These are phyloP conservation scores for Galaxias olidus DNA, from an alignment of 2,797 vertebrate genomes.

Conservation along the genomic window DNA sequence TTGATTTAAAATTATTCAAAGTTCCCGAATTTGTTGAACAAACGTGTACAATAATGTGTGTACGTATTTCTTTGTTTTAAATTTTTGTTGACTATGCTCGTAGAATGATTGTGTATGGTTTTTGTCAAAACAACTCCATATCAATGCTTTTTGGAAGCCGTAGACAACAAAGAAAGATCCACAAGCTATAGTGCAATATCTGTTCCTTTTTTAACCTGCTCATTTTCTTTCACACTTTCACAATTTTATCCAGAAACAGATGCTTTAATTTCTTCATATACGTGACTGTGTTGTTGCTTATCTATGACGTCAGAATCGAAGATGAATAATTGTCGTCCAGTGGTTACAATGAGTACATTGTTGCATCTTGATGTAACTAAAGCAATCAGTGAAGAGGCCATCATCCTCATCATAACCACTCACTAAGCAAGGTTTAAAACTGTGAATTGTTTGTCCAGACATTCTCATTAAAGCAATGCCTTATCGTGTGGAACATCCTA, in stretches of 20 bases:
- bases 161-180: conserved; percentile 30
- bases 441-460: conserved; percentile 63
- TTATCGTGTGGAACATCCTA: conserved; percentile 62
- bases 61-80: conserved; percentile 40
- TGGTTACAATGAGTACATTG: conserved; percentile 29
- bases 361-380: conserved; percentile 30
- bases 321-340: conserved; percentile 25
- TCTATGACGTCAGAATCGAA: conserved; percentile 27
- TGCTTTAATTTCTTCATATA: conserved; percentile 51
- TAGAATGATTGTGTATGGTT: conserved; percentile 53
- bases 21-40: conserved; percentile 57
- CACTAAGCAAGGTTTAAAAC: conserved; percentile 59
- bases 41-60: conserved; percentile 59
- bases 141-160: conserved; percentile 42
- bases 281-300: conserved; percentile 39
- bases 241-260: conserved; percentile 37
- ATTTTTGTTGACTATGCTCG: conserved; percentile 50
- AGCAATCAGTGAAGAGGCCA: conserved; percentile 47
- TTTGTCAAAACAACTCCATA: conserved; percentile 37
- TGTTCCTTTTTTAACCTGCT: conserved; percentile 24
- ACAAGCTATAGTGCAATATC: conserved; percentile 29
- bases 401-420: conserved; percentile 21
- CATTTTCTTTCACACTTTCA: conserved; percentile 27
- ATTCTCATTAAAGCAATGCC: conserved; percentile 71
- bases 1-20: conserved; percentile 61